Base-by-base conservation (phyloP, 1,140 invertebrate genomes). In the Danaus melanippus region DNA sequence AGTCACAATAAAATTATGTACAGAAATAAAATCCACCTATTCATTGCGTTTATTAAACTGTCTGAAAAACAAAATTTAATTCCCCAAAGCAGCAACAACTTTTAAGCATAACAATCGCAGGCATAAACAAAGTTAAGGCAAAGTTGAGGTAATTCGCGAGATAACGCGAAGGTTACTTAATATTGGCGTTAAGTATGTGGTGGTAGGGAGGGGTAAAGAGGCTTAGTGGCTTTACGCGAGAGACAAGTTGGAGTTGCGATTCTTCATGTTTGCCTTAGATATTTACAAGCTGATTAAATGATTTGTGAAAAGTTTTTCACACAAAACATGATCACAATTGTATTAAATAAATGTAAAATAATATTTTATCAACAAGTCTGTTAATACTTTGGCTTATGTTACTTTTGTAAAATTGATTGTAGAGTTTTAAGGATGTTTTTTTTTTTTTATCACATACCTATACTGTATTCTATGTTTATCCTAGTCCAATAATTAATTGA, bases 181-280 rank as follows among this genome's bases (percentile, higher is more conserved):
- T 79, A 76, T 74, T 76, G 67, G 66, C 66, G 69, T 69, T 79
- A 79, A 82, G 76, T 82, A 82, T 76, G 75, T 75, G 73, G 73
- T 66, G 71, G 69, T 57, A 65, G 64, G 68, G 69, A 61, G 59
- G 62, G 70, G 70, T 61, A 68, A 71, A 76, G 74, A 67, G 68
- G 78, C 79, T 79, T 78, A 78, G 59, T 67, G 65, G 62, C 67
- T 69, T 67, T 60, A 64, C 64, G 63, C 56, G 59, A 69, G 69
- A 66, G 73, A 64, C 65, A 74, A 77, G 69, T 80, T 77, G 67
- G 71, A 70, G 71, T 72, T 68, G 46, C 50, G 48, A 70, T 71
- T 71, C 73, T 73, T 71, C 66, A 60, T 62, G 69, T 75, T 75
- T 70, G 69, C 66, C 69, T 71, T 70, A 62, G 69, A 74, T 69